phyloP scores from a whole-genome alignment of 2,113 vertebrate species.

The Agelaius tricolor region DNA sequence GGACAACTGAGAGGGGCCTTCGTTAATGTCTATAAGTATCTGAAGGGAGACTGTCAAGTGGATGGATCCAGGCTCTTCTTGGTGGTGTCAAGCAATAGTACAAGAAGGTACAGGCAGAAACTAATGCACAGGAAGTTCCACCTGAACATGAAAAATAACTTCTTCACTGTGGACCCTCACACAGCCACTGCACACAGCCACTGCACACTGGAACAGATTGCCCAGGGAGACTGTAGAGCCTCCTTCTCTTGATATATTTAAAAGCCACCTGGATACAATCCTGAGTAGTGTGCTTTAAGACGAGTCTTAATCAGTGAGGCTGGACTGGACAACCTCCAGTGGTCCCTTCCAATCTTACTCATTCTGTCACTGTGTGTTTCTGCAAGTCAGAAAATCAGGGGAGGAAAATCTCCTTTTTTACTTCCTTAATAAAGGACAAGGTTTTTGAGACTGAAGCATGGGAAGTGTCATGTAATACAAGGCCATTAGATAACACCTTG shows the following conservation, averaged over 20 bases:
- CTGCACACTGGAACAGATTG: neutral
- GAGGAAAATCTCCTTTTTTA: neutral
- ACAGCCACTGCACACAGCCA: neutral
- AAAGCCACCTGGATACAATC: neutral
- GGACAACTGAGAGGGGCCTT: neutral
- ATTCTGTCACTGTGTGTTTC: neutral
- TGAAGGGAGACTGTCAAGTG: neutral
- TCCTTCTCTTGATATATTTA: neutral
- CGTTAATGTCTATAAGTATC: no score
- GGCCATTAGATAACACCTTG: accelerated
- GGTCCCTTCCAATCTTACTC: neutral
- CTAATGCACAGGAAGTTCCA: neutral
- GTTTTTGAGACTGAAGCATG: neutral
- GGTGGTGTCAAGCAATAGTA: neutral
- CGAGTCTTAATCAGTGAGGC: accelerated
- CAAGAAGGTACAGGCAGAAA: neutral
- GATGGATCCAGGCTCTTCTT: neutral
- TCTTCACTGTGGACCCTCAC: neutral
- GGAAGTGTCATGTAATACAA: neutral
- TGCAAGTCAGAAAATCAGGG: neutral
- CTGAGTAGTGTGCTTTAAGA: neutral
- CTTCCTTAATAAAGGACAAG: neutral
- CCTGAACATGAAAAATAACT: neutral
- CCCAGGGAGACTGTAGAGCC: neutral
- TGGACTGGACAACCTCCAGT: neutral